Percentiles rank a stretch among this genome's conserved stretches.
phyloP scores from a whole-genome alignment of 2,888 invertebrate species.

The Drosophila recens region DNA sequence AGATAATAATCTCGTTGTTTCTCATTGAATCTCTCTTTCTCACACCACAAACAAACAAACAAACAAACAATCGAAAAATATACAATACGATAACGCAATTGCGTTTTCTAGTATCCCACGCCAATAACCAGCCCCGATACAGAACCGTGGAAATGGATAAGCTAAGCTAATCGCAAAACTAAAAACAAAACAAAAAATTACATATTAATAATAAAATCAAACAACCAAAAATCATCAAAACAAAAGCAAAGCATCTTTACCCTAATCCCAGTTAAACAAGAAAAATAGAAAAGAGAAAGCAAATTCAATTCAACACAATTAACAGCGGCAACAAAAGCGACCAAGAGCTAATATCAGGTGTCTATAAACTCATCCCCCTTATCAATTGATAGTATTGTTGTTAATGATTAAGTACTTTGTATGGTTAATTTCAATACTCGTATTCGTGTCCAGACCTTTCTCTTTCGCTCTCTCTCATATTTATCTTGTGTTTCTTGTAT shows the following conservation, averaged over 20 bases:
- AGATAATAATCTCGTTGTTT: conserved; percentile 51
- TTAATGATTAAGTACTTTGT: conserved; percentile 23
- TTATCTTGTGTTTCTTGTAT: not conserved
- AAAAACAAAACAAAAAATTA: conserved; percentile 16
- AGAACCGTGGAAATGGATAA: conserved; percentile 95
- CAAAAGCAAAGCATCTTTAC: conserved; percentile 29
- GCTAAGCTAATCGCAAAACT: conserved; percentile 84
- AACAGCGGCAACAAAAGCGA: conserved; percentile 31
- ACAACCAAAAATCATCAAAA: conserved; percentile 28
- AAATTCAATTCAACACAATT: conserved; percentile 39
- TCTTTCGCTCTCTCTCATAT: conserved; percentile 1
- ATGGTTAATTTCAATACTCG: conserved; percentile 8
- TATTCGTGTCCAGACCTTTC: conserved; percentile 12
- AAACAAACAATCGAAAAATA: not conserved
- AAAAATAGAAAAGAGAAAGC: conserved; percentile 12
- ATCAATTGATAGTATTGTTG: conserved; percentile 16
- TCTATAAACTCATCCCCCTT: conserved; percentile 28
- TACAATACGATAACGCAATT: conserved; percentile 50
- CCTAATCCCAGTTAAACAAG: conserved; percentile 30
- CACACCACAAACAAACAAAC: conserved; percentile 18
- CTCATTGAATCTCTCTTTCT: conserved; percentile 66
- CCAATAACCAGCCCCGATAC: conserved; percentile 95
- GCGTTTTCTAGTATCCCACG: conserved; percentile 90
- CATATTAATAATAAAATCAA: conserved; percentile 11
- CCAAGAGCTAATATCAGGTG: conserved; percentile 45